Percentiles rank a stretch among this genome's conserved stretches.
Conservation (phyloP, 2,797 vertebrate species). For the Mus caroli region DNA sequence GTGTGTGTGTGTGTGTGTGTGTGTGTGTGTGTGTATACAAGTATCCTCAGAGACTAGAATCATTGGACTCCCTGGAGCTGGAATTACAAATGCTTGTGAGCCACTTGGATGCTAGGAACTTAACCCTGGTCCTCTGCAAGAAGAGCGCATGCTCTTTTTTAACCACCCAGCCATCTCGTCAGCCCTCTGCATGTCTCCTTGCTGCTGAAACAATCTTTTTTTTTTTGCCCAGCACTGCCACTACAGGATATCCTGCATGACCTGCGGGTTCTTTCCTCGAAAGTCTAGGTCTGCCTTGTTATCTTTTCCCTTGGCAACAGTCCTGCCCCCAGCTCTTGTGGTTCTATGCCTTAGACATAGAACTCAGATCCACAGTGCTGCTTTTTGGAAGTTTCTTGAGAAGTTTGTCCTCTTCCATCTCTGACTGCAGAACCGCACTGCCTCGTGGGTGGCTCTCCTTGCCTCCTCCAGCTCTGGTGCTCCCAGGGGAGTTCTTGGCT, state of each 20-base stretch:
- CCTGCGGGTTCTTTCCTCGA: neutral
- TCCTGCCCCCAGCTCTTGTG: neutral
- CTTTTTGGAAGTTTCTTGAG: neutral
- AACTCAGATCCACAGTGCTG: neutral
- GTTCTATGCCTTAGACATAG: too few relatives aligned
- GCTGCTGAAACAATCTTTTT: neutral
- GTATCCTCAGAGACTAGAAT: neutral
- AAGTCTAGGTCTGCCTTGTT: neutral
- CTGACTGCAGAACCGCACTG: neutral
- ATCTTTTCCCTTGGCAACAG: neutral
- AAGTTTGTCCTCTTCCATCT: fast-evolving
- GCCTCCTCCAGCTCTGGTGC: neutral
- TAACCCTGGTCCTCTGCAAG: neutral
- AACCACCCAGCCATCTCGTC: neutral
- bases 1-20: neutral
- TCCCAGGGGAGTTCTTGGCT: neutral
- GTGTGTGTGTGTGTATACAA: neutral
- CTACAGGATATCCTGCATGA: neutral
- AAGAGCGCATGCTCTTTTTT: neutral
- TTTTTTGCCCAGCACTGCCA: neutral
- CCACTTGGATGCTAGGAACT: neutral
- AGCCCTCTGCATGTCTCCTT: neutral
- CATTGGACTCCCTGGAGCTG: neutral
- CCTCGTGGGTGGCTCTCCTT: neutral
- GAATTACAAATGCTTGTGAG: neutral